Conservation (phyloP, 2,797 vertebrate genomes). For the Sphenodon punctatus region DNA sequence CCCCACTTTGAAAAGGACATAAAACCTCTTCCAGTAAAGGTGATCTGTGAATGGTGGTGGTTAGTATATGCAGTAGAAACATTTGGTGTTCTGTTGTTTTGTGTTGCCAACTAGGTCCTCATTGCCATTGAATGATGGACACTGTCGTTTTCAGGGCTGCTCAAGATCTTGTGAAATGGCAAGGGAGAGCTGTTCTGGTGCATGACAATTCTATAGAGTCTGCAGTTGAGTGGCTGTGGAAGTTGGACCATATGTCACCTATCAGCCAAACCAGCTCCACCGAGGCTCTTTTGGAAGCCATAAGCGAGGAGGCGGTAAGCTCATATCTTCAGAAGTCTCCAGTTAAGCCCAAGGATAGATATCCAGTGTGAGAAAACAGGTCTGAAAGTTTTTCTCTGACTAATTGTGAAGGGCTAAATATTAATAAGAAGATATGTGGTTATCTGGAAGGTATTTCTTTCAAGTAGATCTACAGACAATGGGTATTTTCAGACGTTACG, state of each 20-base stretch:
- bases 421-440: conserved; percentile 17
- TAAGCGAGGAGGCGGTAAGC: conserved; percentile 73
- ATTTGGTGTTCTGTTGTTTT: conserved; percentile 1
- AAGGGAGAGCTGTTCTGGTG: conserved; percentile 57
- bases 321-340: conserved; percentile 42
- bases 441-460: conserved; percentile 17
- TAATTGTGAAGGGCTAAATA: conserved; percentile 48
- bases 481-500: too few species aligned
- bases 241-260: conserved; percentile 51
- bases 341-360: conserved; percentile 42
- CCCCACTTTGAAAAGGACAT: conserved; percentile 7
- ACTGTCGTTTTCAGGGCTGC: conserved; percentile 68
- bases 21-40: neutral
- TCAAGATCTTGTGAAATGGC: conserved; percentile 71
- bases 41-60: neutral
- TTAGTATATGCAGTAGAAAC: neutral
- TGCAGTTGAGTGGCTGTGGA: conserved; percentile 76
- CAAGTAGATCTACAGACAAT: neutral
- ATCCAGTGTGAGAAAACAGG: conserved; percentile 18
- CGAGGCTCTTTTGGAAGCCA: conserved; percentile 75
- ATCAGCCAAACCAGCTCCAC: conserved; percentile 31
- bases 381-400: conserved; percentile 14
- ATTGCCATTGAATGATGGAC: conserved; percentile 2
- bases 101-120: conserved; percentile 4
- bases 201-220: conserved; percentile 60